Base-by-base conservation (phyloP, 2,888 invertebrate species). In the Lasioglossum morio region DNA sequence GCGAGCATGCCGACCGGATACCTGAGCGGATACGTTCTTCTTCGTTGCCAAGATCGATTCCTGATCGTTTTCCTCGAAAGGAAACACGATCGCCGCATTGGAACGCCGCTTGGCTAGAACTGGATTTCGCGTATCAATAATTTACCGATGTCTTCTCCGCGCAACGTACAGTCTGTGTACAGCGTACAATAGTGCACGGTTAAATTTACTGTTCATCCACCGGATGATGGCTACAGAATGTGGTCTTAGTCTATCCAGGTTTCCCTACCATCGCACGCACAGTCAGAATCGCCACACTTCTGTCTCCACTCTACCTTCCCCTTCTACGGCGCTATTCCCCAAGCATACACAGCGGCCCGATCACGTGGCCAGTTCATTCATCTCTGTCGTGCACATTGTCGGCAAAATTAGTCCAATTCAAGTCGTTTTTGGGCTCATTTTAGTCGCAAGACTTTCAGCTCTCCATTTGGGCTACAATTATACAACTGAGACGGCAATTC, bases 51-150 rank as follows among this genome's bases (percentile, higher is more conserved):
- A 34, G 81, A 75, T 82, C 79, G 82, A 78, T 85, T 75, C 37
- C 74, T 66, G 79, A 40, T 30, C 69, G 66, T 82, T 87, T 79
- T 81, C 88, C 85, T 78, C 73, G 84, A 90, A 90, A 89, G 87
- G 88, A 89, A 87, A 85, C 84, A 79, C 80, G 89, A 77, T 69
- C 81, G 34, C 8, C 69, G 73, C 66, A 81, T 75, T 57, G 75
- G 60, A 72, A 73, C 43, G 75, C 43, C 19, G 69, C 53, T 66
- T 77, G 66, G 70, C 72, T 79, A 82, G 77, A 74, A 84, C 82
- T 84, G 88, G 85, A 87, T 85, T 82, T 77, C 79, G 77, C 75
- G 57, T 87, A 86, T 88, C 88, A 82, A 88, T 88, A 79, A 85
- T 83, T 85, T 76, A 88, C 66, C 70, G 74, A 60, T 27, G 53